phyloP scores from a whole-genome alignment of 2,113 vertebrate genomes.

The Lota lota region DNA sequence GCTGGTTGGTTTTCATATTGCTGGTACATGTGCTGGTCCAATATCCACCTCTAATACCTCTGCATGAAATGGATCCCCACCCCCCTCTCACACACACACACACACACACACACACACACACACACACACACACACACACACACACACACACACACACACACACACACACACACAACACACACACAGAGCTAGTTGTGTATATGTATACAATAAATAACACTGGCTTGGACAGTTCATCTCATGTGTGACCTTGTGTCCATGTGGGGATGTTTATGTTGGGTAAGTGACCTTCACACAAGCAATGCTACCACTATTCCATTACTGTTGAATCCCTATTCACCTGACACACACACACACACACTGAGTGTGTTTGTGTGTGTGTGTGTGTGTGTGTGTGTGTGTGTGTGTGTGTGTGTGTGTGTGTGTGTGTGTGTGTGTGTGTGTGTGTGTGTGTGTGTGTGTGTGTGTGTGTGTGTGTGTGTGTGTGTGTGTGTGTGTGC shows the following conservation, averaged over 20 bases:
- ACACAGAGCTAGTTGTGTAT: conserved; percentile 23
- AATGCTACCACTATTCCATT: no score
- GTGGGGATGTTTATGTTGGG: no score
- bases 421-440: background rate
- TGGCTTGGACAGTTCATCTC: conserved; percentile 26
- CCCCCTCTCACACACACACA: background rate
- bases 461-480: background rate
- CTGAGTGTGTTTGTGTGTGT: conserved; percentile 1
- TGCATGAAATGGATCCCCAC: no score
- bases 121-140: conserved; percentile 15
- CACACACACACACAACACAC: background rate
- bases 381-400: conserved; percentile 6
- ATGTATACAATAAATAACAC: conserved; percentile 51
- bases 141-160: conserved; percentile 2
- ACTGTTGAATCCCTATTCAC: no score
- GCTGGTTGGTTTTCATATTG: no score
- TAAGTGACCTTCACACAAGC: no score
- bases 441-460: background rate
- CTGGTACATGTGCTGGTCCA: no score
- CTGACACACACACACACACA: no score
- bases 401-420: background rate
- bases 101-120: conserved; percentile 20
- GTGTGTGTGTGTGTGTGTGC: background rate
- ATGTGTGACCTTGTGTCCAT: conserved; percentile 29
- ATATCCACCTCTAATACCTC: no score